Evolutionary conservation across 64 coral and sea anemone species (phyloP).

Genomic region (Orbicella faveolata): DNA sequence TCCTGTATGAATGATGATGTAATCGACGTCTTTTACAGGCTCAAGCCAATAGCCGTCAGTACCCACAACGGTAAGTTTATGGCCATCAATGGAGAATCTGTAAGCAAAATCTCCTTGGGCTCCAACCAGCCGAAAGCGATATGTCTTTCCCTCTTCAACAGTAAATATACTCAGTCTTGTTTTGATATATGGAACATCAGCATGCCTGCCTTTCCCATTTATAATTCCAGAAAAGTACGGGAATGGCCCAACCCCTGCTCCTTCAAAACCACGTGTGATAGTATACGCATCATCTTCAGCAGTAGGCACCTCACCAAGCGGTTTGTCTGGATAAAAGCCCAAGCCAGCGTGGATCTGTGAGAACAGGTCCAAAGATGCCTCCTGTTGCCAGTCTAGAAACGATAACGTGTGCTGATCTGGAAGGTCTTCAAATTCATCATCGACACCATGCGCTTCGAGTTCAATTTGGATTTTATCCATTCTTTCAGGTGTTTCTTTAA

Average conservation of each 20-base stretch:
- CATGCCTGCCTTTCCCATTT: slow-evolving; percentile 77
- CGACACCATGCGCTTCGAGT: neutral
- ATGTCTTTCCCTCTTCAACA: slow-evolving; percentile 42
- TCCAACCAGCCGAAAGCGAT: slow-evolving; percentile 62
- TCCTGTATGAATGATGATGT: slow-evolving; percentile 55
- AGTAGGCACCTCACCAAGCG: slow-evolving; percentile 36
- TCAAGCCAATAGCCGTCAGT: slow-evolving; percentile 63
- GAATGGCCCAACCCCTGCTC: slow-evolving; percentile 41
- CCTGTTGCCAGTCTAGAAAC: slow-evolving; percentile 47
- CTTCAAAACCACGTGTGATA: slow-evolving; percentile 3
- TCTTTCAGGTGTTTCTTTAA: slow-evolving; percentile 4
- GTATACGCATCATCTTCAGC: slow-evolving; percentile 2
- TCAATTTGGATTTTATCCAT: neutral
- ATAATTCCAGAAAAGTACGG: slow-evolving; percentile 78
- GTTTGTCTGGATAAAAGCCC: slow-evolving; percentile 44
- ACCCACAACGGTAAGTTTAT: slow-evolving; percentile 57
- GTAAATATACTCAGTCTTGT: slow-evolving; percentile 64
- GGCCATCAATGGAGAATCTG: slow-evolving; percentile 63
- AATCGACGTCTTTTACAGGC: slow-evolving; percentile 51
- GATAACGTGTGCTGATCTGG: slow-evolving; percentile 47
- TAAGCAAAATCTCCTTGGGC: slow-evolving; percentile 61
- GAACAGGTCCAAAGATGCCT: slow-evolving; percentile 47
- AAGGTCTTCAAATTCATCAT: neutral
- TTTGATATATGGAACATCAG: slow-evolving; percentile 32
- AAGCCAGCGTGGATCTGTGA: neutral